Evolutionary conservation across 2,888 invertebrate genomes (phyloP).

Genomic region (Cryptocephalus moraei): DNA sequence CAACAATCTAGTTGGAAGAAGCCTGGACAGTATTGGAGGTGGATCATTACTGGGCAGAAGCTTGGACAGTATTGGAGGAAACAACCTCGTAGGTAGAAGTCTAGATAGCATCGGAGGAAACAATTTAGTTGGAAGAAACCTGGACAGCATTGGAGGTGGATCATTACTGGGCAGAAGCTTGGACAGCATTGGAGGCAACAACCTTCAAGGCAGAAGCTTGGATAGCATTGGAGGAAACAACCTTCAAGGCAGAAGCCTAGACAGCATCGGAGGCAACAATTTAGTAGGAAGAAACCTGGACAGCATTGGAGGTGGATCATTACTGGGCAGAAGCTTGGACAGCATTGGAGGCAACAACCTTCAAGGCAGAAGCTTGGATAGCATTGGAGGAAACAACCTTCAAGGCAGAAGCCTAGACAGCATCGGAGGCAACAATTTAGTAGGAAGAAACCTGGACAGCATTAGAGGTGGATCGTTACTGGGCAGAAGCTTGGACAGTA

Average conservation of each 20-base stretch:
- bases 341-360: not conserved
- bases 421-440: not conserved
- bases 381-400: not conserved
- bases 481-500: constrained; percentile 3
- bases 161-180: not conserved
- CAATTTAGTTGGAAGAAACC: not conserved
- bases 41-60: too few relatives aligned
- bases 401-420: constrained; percentile 1
- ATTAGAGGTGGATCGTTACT: not conserved
- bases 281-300: not conserved
- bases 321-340: constrained; percentile 1
- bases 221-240: constrained; percentile 1
- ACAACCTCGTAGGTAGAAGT: too few relatives aligned
- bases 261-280: too few relatives aligned
- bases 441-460: not conserved
- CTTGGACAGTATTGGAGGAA: too few relatives aligned
- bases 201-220: not conserved
- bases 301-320: not conserved
- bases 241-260: not conserved
- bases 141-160: constrained; percentile 3
- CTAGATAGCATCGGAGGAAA: too few relatives aligned
- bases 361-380: not conserved
- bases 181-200: too few relatives aligned
- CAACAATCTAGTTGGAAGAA: not conserved
- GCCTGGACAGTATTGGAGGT: too few relatives aligned